A percentile compares a stretch with the other conserved stretches of the same genome.
Conservation (phyloP, 2,113 vertebrate species). For the Eclectus roratus region DNA sequence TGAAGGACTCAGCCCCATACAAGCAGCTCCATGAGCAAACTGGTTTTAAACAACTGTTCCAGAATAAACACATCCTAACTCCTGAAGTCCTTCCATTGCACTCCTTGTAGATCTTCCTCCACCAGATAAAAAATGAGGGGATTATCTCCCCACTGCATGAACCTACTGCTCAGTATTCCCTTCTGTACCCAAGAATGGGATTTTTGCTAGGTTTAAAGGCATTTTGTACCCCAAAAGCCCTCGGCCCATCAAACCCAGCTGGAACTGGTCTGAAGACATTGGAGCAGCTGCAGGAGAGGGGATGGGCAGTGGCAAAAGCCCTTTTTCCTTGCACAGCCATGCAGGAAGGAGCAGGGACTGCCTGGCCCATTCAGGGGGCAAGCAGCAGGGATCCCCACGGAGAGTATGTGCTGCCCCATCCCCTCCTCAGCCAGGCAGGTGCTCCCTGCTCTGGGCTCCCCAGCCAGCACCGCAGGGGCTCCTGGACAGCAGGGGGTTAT, state of each 20-base stretch:
- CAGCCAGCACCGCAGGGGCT: accelerated
- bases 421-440: not conserved
- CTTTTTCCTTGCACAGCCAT: accelerated
- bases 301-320: not conserved
- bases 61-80: not conserved
- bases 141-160: accelerated
- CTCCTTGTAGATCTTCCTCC: not conserved
- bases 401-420: too few species aligned
- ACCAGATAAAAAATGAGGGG: accelerated
- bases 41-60: not conserved
- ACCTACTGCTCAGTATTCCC: accelerated
- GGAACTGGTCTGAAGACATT: not conserved
- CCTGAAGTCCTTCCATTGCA: accelerated
- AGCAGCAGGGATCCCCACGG: accelerated
- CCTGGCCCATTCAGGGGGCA: accelerated
- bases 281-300: not conserved
- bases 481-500: not conserved
- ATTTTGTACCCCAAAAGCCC: not conserved
- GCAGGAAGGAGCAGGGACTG: not conserved
- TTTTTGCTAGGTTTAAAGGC: not conserved
- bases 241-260: accelerated
- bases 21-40: not conserved
- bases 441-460: not conserved
- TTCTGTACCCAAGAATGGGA: not conserved
- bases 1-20: not conserved